Conservation (phyloP, 2,797 vertebrate genomes). For the Gymnocypris eckloni region DNA sequence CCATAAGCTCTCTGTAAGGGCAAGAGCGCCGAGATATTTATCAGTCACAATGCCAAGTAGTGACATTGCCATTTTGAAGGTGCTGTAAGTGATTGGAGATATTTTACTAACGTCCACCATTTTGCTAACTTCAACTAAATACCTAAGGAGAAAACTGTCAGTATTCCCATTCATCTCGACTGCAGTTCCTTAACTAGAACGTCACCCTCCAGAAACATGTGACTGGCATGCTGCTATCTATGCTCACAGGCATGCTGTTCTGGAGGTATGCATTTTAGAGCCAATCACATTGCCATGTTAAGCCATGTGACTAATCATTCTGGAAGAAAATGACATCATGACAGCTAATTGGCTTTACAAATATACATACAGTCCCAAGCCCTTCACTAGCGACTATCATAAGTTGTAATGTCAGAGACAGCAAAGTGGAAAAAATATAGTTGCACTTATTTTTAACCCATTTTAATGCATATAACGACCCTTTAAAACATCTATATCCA, state of each 20-base stretch:
- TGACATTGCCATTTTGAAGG: slow-evolving; percentile 33
- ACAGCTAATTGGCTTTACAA: neutral
- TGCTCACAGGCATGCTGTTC: neutral
- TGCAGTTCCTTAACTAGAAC: neutral
- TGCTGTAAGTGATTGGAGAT: neutral
- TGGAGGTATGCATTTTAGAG: neutral
- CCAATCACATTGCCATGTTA: neutral
- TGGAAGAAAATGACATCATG: neutral
- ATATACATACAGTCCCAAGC: neutral
- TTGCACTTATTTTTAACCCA: no score
- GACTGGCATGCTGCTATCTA: neutral
- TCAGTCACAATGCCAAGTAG: slow-evolving; percentile 27
- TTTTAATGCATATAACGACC: no score
- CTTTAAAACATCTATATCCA: neutral
- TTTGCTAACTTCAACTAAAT: neutral
- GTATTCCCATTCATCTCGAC: neutral
- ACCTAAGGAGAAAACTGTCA: neutral
- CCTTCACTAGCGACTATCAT: neutral
- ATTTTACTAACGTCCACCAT: neutral
- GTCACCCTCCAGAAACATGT: neutral
- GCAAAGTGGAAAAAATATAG: neutral
- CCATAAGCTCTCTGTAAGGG: slow-evolving; percentile 52
- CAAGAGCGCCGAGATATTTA: slow-evolving; percentile 19
- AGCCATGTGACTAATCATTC: slow-evolving; percentile 3
- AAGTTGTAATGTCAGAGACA: neutral